phyloP scores from a whole-genome alignment of 2,797 vertebrate species.

The Lagocephalus sceleratus region DNA sequence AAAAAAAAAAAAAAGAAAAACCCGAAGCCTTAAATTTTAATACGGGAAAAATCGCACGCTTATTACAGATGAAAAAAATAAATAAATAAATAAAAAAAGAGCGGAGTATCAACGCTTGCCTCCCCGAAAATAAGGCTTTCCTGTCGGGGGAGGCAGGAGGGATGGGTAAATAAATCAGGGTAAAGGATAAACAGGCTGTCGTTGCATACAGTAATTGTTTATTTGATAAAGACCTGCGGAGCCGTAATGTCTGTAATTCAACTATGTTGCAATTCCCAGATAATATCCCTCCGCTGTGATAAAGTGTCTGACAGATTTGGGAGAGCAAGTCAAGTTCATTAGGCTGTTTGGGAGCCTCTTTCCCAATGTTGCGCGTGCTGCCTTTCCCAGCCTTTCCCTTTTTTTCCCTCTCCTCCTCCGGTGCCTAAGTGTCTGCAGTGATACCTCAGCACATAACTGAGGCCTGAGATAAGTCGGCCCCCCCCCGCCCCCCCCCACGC shows the following conservation, averaged over 20 bases:
- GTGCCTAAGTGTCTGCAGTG: constrained; percentile 95
- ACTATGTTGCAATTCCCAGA: constrained; percentile 82
- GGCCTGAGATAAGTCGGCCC: constrained; percentile 90
- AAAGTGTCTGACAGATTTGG: constrained; percentile 92
- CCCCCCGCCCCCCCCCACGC: constrained; percentile 75
- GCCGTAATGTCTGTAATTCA: constrained; percentile 92
- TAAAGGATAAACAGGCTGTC: constrained; percentile 77
- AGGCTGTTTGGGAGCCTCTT: constrained; percentile 78
- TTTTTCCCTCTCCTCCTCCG: constrained; percentile 60
- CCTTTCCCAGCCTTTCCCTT: constrained; percentile 63
- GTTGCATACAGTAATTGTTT: constrained; percentile 77
- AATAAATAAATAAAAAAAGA: constrained; percentile 17
- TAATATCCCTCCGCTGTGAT: constrained; percentile 91
- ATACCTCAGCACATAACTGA: constrained; percentile 98
- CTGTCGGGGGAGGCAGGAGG: constrained; percentile 28
- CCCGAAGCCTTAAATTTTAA: constrained; percentile 95
- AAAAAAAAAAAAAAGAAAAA: constrained; percentile 71
- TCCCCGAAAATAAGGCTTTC: constrained; percentile 53
- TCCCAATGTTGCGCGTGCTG: constrained; percentile 71
- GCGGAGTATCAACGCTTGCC: constrained; percentile 60
- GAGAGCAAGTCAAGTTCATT: constrained; percentile 83
- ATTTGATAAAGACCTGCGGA: constrained; percentile 86
- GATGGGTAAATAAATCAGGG: constrained; percentile 75
- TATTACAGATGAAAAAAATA: constrained; percentile 51
- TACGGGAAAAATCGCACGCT: constrained; percentile 79